Evolutionary conservation across 2,797 vertebrate genomes (phyloP), one percentile per base, ranked within the genome.

Genomic region (Chanos chanos): DNA sequence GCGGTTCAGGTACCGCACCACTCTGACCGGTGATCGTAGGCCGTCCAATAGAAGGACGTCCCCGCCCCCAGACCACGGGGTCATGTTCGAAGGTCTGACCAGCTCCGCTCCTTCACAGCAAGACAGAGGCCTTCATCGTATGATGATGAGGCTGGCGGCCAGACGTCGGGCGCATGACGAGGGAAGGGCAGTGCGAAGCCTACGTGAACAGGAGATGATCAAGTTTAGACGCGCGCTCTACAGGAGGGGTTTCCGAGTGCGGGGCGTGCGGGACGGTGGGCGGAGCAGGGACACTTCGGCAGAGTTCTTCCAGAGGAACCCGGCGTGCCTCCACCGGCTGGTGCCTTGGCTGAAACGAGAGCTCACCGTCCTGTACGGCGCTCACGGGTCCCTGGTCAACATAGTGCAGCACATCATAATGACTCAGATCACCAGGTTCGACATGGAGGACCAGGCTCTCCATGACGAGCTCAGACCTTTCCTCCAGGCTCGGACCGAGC

Each of bases 341-440:
- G 78, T 96, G 18, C 95, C 95, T 0, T 99, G 94, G 94, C 12
- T 99, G 47, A 96, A 94, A 71, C 82, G 95, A 54, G 96, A 99
- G 58, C 88, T 99, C 0, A 78, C 81, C 0, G 94, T 97, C 39
- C 82, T 99, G 0, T 96, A 95, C 31, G 95, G 94, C 19, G 79
- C 86, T 15, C 92, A 94, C 1, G 94, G 92, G 1, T 95, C 94
- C 25, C 81, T 96, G 65, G 90, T 94, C 54, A 95, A 92, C 71
- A 93, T 96, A 19, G 92, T 98, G 9, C 94, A 94, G 60, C 94
- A 94, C 72, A 87, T 97, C 45, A 91, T 99, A 45, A 96, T 97
- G 94, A 93, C 93, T 13, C 91, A 92, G 1, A 90, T 98, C 7
- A 94, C 92, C 9, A 85, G 89, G 6, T 90, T 89, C 3, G 89